phyloP scores from a whole-genome alignment of 1,140 invertebrate genomes.

The Drosophila kurseongensis region DNA sequence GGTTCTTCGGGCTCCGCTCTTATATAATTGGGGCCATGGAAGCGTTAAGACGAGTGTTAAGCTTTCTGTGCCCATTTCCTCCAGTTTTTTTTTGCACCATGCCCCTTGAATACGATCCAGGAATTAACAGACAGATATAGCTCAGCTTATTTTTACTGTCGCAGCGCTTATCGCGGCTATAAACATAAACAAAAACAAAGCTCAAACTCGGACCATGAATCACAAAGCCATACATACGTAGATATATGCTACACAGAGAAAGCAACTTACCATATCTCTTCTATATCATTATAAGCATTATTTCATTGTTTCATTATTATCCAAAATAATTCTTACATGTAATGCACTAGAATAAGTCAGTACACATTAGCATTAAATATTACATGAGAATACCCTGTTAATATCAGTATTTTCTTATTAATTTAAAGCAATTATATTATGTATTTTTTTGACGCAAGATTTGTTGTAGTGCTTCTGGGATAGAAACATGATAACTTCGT shows the following conservation, averaged over 20 bases:
- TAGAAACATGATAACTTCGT: too few relatives aligned
- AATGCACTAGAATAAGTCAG: too few relatives aligned
- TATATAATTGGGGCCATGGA: constrained; percentile 43
- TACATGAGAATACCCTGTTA: too few relatives aligned
- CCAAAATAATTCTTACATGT: too few relatives aligned
- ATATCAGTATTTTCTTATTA: too few relatives aligned
- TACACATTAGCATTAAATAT: too few relatives aligned
- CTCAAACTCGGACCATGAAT: constrained; percentile 34
- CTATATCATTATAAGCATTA: not conserved
- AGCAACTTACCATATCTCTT: not conserved
- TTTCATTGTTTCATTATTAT: not conserved
- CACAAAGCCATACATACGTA: constrained; percentile 13
- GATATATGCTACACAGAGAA: not conserved
- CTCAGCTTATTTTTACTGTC: constrained; percentile 28
- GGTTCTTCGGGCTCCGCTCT: not conserved
- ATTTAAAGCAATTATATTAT: too few relatives aligned
- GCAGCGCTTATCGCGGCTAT: constrained; percentile 24
- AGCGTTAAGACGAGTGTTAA: constrained; percentile 28
- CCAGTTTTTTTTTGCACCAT: constrained; percentile 14
- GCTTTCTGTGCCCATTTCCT: constrained; percentile 24
- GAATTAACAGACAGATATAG: constrained; percentile 6
- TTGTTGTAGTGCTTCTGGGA: too few relatives aligned
- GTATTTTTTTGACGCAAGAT: too few relatives aligned
- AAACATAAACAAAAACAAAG: constrained; percentile 36
- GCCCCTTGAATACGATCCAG: constrained; percentile 18